Conservation (phyloP, 2,113 vertebrate genomes). For the Bagarius yarrelli region DNA sequence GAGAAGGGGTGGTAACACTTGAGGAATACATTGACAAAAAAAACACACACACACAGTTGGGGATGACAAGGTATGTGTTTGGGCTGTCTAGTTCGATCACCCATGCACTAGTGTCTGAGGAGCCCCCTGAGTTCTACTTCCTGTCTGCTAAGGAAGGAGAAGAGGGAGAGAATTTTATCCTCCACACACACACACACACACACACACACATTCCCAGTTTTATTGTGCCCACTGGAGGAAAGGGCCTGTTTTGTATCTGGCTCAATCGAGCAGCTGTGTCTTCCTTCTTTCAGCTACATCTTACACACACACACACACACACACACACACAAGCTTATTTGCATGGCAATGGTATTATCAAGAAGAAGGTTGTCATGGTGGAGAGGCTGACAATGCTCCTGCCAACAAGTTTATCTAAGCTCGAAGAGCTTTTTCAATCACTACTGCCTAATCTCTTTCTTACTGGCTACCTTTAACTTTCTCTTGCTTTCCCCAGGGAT, state of each 20-base stretch:
- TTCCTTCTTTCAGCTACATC: constrained; percentile 53
- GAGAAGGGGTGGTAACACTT: constrained; percentile 59
- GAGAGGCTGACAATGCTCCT: constrained; percentile 65
- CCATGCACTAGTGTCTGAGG: constrained; percentile 61
- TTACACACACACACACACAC: constrained; percentile 56
- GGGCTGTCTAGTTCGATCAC: constrained; percentile 61
- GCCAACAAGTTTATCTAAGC: constrained; percentile 75
- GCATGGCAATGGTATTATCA: constrained; percentile 74
- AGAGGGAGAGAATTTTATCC: constrained; percentile 35
- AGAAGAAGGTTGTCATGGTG: constrained; percentile 69
- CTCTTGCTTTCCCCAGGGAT: constrained; percentile 15
- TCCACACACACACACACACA: constrained; percentile 29
- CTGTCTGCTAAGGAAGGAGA: constrained; percentile 55
- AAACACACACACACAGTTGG: constrained; percentile 64
- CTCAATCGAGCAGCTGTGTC: constrained; percentile 57
- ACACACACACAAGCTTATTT: constrained; percentile 69
- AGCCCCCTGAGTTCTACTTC: constrained; percentile 63
- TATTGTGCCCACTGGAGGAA: constrained; percentile 57
- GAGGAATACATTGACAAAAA: constrained; percentile 57
- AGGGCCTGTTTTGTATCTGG: constrained; percentile 54
- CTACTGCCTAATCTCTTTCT: constrained; percentile 55
- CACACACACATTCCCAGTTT: constrained; percentile 47
- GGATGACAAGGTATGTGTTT: constrained; percentile 63
- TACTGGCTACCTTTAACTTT: constrained; percentile 34
- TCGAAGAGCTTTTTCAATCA: constrained; percentile 65